phyloP scores from a whole-genome alignment of 2,797 vertebrate genomes.

The Tenualosa ilisha region DNA sequence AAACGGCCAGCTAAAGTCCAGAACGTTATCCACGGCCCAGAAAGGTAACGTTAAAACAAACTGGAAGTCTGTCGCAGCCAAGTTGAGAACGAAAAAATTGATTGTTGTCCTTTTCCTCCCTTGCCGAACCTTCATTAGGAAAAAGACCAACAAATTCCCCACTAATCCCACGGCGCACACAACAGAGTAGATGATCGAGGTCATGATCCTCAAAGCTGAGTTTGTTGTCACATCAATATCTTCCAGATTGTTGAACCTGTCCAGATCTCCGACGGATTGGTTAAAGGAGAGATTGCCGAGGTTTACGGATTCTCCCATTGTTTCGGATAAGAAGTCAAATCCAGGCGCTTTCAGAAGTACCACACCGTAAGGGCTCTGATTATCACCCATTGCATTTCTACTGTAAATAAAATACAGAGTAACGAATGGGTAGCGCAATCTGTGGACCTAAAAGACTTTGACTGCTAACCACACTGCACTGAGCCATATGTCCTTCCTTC shows the following conservation, averaged over 20 bases:
- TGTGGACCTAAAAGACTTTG: background rate
- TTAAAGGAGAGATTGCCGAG: slow-evolving; percentile 51
- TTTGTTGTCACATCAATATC: slow-evolving; percentile 62
- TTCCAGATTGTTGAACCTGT: slow-evolving; percentile 53
- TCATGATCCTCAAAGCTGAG: slow-evolving; percentile 58
- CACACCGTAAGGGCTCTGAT: background rate
- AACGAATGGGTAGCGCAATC: background rate
- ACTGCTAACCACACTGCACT: background rate
- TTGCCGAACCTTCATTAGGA: slow-evolving; percentile 66
- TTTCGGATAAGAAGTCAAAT: background rate
- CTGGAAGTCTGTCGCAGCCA: slow-evolving; percentile 75
- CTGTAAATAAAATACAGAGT: background rate
- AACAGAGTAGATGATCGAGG: slow-evolving; percentile 67
- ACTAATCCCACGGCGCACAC: slow-evolving; percentile 68
- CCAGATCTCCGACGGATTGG: slow-evolving; percentile 30
- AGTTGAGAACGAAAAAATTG: slow-evolving; percentile 73
- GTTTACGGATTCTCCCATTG: slow-evolving; percentile 61
- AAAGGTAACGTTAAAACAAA: slow-evolving; percentile 74
- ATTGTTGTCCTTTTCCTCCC: slow-evolving; percentile 66
- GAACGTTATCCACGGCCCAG: slow-evolving; percentile 74
- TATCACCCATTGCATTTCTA: background rate
- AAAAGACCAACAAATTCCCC: slow-evolving; percentile 73
- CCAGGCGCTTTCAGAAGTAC: background rate
- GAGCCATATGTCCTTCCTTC: background rate
- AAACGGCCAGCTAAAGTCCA: slow-evolving; percentile 78